phyloP scores from a whole-genome alignment of 2,888 invertebrate species.

The Lithodes maja region DNA sequence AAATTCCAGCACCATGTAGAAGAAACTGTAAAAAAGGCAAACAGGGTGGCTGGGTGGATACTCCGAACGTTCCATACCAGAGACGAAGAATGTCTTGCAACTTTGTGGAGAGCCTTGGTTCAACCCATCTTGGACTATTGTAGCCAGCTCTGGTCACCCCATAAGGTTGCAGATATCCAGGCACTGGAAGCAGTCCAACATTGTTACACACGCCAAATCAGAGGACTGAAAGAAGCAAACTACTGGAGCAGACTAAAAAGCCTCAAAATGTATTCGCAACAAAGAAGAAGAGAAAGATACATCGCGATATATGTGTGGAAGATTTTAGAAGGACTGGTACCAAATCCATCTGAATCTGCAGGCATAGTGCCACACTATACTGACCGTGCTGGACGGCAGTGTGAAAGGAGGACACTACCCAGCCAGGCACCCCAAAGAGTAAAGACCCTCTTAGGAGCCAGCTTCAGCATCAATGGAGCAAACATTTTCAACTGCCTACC shows the following conservation, averaged over 20 bases:
- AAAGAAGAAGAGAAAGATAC: constrained; percentile 15
- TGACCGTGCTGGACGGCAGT: neutral
- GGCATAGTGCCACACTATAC: too few species aligned
- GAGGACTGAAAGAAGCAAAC: neutral
- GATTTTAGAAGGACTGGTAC: neutral
- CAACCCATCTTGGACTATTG: constrained; percentile 34
- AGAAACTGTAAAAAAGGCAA: neutral
- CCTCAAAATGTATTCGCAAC: constrained; percentile 5
- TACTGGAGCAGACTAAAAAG: neutral
- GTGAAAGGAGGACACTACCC: constrained; percentile 3
- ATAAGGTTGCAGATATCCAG: neutral
- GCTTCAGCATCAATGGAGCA: too few species aligned
- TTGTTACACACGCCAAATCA: constrained; percentile 13
- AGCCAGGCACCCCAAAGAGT: neutral
- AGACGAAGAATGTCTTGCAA: neutral
- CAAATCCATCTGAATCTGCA: neutral
- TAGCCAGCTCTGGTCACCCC: neutral
- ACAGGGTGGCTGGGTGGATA: neutral
- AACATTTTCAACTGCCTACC: too few species aligned
- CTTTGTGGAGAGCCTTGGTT: constrained; percentile 20
- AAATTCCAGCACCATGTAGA: constrained; percentile 11
- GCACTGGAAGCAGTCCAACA: constrained; percentile 4
- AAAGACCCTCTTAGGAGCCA: neutral
- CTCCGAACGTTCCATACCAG: too few species aligned
- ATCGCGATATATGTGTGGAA: constrained; percentile 13